These are phyloP conservation scores for Mayetiola destructor DNA, from an alignment of 2,888 invertebrate species.

Conservation along the genomic window DNA sequence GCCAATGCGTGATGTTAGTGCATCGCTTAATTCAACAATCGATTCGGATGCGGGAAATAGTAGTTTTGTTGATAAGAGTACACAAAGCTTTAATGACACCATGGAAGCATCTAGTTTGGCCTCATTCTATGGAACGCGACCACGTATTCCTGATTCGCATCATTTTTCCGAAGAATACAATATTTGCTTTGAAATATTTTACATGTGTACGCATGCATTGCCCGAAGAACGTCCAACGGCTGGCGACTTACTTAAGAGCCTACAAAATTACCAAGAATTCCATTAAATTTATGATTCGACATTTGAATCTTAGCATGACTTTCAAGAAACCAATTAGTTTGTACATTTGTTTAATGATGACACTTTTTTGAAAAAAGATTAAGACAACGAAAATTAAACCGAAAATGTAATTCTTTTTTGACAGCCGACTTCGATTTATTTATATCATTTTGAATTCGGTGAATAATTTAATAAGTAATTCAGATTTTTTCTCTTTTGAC, in stretches of 20 bases:
- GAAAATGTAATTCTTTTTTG: too few relatives aligned
- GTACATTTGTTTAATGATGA: too few relatives aligned
- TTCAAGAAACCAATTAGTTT: too few relatives aligned
- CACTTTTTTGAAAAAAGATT: too few relatives aligned
- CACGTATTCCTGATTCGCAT: conserved; percentile 48
- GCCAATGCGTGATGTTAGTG: background rate
- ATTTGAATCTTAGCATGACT: too few relatives aligned
- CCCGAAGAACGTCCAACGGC: conserved; percentile 47
- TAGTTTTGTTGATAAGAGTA: conserved; percentile 26
- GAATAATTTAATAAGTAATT: too few relatives aligned
- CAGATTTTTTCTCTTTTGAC: too few relatives aligned
- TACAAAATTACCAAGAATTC: background rate
- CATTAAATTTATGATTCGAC: background rate
- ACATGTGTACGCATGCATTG: conserved; percentile 50
- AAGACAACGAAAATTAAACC: too few relatives aligned
- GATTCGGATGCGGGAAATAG: conserved; percentile 19
- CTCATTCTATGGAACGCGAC: conserved; percentile 46
- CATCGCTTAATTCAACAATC: conserved; percentile 17
- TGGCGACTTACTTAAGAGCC: conserved; percentile 19
- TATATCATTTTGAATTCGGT: too few relatives aligned
- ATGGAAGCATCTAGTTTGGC: background rate
- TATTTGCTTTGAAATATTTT: conserved; percentile 51
- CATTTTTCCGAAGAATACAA: conserved; percentile 44
- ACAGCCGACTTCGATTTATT: too few relatives aligned
- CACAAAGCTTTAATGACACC: conserved; percentile 30